phyloP scores from a whole-genome alignment of 2,113 vertebrate species.

The Scalopus aquaticus region DNA sequence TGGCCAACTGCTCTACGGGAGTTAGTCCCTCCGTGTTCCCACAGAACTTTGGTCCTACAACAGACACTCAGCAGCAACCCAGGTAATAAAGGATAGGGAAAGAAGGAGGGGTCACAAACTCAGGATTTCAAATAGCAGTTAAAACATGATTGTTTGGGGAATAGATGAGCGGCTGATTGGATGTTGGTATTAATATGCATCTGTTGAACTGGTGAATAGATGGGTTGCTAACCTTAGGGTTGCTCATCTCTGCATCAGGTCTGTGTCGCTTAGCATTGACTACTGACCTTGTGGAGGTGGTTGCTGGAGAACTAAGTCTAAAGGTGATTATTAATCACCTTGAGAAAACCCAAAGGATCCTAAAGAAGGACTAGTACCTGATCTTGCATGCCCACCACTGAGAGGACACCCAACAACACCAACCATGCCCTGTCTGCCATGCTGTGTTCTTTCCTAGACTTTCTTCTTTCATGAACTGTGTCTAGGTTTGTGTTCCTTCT shows the following conservation, averaged over 20 bases:
- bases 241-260: background rate
- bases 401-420: background rate
- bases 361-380: background rate
- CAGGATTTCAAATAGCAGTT: background rate
- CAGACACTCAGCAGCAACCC: background rate
- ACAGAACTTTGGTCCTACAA: background rate
- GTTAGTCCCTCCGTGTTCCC: background rate
- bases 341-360: background rate
- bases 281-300: background rate
- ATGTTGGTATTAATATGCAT: background rate
- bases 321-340: background rate
- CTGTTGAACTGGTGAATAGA: background rate
- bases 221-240: background rate
- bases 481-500: background rate
- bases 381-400: background rate
- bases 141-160: background rate
- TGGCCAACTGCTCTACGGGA: background rate
- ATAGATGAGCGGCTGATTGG: too few species aligned
- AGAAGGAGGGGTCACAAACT: background rate
- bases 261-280: background rate
- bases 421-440: fast-evolving
- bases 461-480: background rate
- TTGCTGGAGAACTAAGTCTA: background rate
- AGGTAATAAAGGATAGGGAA: background rate
- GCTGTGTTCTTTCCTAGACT: background rate